A percentile compares a stretch with the other conserved stretches of the same genome.
Conservation (phyloP, 1,140 invertebrate species). For the Lepidurus couesii region DNA sequence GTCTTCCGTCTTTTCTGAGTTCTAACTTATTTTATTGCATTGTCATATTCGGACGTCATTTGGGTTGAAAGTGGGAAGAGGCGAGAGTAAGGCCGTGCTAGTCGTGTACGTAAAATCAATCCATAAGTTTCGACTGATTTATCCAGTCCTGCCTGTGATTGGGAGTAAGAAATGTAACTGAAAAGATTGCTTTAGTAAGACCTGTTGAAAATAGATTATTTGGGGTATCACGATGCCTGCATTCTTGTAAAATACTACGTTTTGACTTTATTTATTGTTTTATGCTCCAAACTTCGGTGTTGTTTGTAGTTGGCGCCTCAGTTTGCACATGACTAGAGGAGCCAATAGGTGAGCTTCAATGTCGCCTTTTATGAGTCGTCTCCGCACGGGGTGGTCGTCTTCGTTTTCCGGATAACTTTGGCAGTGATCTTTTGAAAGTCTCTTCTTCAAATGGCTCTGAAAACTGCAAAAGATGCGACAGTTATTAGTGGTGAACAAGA, state of each 20-base stretch:
- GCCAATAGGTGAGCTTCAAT: neutral
- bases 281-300: too few species aligned
- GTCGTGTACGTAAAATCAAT: neutral
- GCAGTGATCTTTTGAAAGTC: slow-evolving; percentile 1
- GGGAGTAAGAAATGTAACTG: neutral
- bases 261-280: too few species aligned
- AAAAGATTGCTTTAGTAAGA: neutral
- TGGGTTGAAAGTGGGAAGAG: neutral
- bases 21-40: neutral
- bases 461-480: slow-evolving; percentile 15
- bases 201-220: neutral
- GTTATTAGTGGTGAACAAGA: neutral
- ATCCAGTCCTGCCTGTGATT: slow-evolving; percentile 1
- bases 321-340: neutral
- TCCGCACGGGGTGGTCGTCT: slow-evolving; percentile 12
- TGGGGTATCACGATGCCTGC: too few species aligned
- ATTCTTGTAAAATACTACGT: too few species aligned
- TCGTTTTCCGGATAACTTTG: slow-evolving; percentile 19
- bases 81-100: neutral
- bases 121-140: neutral
- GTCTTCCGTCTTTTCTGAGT: neutral
- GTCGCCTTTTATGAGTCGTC: neutral
- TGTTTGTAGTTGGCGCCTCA: neutral
- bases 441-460: neutral
- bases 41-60: neutral